Evolutionary conservation across 2,888 invertebrate species (phyloP).

Genomic region (Halictus quadricinctus): DNA sequence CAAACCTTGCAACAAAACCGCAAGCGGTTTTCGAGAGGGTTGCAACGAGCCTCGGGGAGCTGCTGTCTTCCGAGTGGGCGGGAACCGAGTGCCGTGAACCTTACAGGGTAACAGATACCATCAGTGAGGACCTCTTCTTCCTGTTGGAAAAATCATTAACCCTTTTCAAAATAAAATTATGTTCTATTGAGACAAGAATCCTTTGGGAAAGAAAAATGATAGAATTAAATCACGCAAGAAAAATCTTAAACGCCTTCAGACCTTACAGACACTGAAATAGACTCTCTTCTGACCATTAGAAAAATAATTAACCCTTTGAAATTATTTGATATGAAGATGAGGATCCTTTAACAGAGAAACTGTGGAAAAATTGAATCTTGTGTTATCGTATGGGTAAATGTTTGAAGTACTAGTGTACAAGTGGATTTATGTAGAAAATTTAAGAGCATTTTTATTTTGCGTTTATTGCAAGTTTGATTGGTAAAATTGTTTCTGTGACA

Average conservation of each 20-base stretch:
- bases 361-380: too few species aligned
- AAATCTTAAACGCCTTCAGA: too few species aligned
- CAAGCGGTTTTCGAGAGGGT: background rate
- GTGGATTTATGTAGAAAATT: background rate
- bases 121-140: background rate
- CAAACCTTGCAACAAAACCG: background rate
- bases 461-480: too few species aligned
- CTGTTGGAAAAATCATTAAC: background rate
- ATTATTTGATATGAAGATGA: too few species aligned
- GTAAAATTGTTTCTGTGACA: background rate
- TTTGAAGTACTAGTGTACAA: too few species aligned
- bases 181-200: too few species aligned
- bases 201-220: too few species aligned
- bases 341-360: background rate
- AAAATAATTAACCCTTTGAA: background rate
- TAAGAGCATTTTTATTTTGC: background rate
- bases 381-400: too few species aligned
- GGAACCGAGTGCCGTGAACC: background rate
- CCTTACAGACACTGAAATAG: too few species aligned
- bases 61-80: background rate
- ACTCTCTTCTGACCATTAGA: too few species aligned
- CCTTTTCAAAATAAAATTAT: too few species aligned
- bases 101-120: background rate
- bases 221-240: too few species aligned
- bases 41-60: background rate